These are phyloP conservation scores for Dasyurus viverrinus DNA, from an alignment of 2,113 vertebrate genomes.

Conservation along the genomic window DNA sequence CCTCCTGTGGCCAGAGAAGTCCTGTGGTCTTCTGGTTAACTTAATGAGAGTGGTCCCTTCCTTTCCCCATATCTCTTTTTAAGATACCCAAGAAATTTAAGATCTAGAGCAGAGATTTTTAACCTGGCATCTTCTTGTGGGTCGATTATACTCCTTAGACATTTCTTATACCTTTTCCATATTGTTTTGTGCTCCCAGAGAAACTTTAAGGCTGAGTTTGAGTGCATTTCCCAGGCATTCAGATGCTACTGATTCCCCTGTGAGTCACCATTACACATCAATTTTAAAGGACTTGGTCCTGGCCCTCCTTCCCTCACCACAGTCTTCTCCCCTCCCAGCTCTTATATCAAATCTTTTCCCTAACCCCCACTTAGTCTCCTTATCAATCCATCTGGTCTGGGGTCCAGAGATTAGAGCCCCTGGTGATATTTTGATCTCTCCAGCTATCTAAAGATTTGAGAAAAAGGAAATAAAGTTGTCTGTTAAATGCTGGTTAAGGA, in stretches of 20 bases:
- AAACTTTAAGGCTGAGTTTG: not conserved
- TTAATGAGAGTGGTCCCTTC: not conserved
- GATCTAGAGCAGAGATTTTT: not conserved
- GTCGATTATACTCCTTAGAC: not conserved
- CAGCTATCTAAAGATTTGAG: not conserved
- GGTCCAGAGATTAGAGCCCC: not conserved
- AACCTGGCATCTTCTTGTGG: accelerated
- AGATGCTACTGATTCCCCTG: not conserved
- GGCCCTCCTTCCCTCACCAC: not conserved
- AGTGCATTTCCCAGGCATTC: not conserved
- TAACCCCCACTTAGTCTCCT: not conserved
- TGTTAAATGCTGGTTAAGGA: constrained; percentile 54
- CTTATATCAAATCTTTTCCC: not conserved
- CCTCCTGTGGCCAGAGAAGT: not conserved
- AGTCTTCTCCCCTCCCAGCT: not conserved
- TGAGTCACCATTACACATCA: not conserved
- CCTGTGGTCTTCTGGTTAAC: not conserved
- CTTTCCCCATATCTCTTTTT: not conserved
- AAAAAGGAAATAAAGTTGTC: constrained; percentile 9
- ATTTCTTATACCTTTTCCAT: not conserved
- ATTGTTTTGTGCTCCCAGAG: not conserved
- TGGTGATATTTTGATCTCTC: not conserved
- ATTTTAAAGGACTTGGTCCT: not conserved
- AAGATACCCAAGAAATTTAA: not conserved
- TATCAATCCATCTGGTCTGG: not conserved